phyloP scores from a whole-genome alignment of 1,140 invertebrate genomes.

The Meloidogyne floridensis region DNA sequence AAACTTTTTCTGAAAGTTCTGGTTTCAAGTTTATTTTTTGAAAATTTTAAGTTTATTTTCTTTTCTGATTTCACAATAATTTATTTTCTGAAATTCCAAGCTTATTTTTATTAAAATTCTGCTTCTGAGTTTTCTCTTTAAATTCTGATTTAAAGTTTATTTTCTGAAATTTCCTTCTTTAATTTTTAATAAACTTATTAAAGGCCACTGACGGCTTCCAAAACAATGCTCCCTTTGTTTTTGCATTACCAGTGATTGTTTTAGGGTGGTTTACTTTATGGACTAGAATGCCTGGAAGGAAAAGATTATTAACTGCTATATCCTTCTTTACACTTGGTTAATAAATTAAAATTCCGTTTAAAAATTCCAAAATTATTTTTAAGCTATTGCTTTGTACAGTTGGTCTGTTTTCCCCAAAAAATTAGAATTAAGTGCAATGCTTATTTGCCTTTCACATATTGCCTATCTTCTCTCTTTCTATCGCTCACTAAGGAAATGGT shows the following conservation, averaged over 20 bases:
- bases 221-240: constrained; percentile 50
- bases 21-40: neutral
- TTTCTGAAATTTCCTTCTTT: constrained; percentile 5
- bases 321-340: constrained; percentile 47
- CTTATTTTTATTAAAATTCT: no score
- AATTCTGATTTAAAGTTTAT: neutral
- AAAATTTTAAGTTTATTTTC: neutral
- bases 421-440: constrained; percentile 42
- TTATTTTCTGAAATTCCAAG: no score
- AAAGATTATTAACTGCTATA: constrained; percentile 40
- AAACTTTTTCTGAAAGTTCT: neutral
- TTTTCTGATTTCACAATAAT: no score
- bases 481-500: constrained; percentile 40
- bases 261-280: constrained; percentile 47
- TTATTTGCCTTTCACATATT: constrained; percentile 44
- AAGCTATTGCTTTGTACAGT: constrained; percentile 45
- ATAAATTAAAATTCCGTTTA: constrained; percentile 23
- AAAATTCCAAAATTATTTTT: constrained; percentile 19
- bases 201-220: constrained; percentile 47
- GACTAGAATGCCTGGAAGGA: constrained; percentile 41
- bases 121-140: neutral
- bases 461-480: constrained; percentile 45
- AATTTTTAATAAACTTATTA: constrained; percentile 37
- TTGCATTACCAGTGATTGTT: constrained; percentile 46
- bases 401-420: constrained; percentile 47